Evolutionary conservation across 2,888 invertebrate genomes (phyloP), one percentile per base, ranked within the genome.

Genomic region (Andrena bicolor): DNA sequence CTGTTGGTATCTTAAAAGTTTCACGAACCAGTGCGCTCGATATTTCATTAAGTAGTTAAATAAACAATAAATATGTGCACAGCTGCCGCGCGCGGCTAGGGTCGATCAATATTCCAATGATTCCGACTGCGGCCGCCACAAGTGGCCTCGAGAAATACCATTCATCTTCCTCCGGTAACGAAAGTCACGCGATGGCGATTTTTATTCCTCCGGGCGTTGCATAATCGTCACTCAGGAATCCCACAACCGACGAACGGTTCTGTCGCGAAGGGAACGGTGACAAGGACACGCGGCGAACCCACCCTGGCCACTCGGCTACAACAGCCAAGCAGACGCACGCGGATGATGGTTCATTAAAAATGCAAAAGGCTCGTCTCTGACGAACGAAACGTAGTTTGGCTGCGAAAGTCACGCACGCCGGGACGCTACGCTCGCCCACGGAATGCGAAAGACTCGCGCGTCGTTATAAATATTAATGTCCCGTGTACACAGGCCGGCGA

Each of bases 401-500:
- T 70, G 74, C 80, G 70, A 77, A 73, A 79, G 84, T 80, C 85
- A 85, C 80, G 87, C 85, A 75, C 79, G 78, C 26, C 48, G 20
- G 71, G 72, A 76, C 66, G 69, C 60, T 51, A 26, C 53, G 74
- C 20, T 77, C 76, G 72, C 60, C 78, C 83, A 58, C 77, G 76
- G 87, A 87, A 87, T 87, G 80, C 81, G 80, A 87, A 87, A 87
- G 78, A 85, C 80, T 83, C 80, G 70, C 77, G 20, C 65, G 73
- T 51, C 65, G 81, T 82, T 80, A 84, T 87, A 86, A 87, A 87
- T 87, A 87, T 87, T 87, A 82, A 87, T 87, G 82, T 28, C 0
- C 60, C 63, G 10, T 56, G 49, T 56, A 49, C 20, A 64, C 13
- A 65, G 48, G 13, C 1, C 16, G 35, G 6, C 26, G 65, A 63